These are phyloP conservation scores for Clunio marinus DNA, from an alignment of 2,888 invertebrate genomes.

Conservation along the genomic window DNA sequence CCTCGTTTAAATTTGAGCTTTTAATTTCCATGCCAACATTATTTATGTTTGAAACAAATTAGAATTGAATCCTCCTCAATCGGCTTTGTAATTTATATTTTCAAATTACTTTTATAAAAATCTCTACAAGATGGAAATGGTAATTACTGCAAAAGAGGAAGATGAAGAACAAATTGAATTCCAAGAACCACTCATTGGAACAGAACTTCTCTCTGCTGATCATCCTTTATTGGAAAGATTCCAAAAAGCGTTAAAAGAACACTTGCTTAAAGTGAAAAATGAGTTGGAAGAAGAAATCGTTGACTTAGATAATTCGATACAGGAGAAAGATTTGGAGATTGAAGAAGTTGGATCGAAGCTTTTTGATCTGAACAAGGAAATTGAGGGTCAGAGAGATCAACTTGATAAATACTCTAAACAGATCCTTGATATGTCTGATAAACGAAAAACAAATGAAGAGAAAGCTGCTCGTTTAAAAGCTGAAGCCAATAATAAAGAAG, in stretches of 20 bases:
- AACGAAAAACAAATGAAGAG: constrained; percentile 48
- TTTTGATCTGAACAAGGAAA: constrained; percentile 54
- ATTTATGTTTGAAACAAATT: too few species aligned
- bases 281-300: constrained; percentile 63
- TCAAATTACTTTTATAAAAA: too few species aligned
- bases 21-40: too few species aligned
- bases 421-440: constrained; percentile 47
- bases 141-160: not conserved
- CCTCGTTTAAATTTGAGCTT: too few species aligned
- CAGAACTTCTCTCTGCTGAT: constrained; percentile 62
- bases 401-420: constrained; percentile 52
- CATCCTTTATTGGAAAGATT: constrained; percentile 71
- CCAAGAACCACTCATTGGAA: not conserved
- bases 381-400: constrained; percentile 51
- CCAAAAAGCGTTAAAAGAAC: constrained; percentile 63
- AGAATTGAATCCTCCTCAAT: too few species aligned
- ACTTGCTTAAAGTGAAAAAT: constrained; percentile 62
- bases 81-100: too few species aligned
- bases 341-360: constrained; percentile 52
- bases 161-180: not conserved
- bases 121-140: constrained; percentile 8
- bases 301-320: constrained; percentile 56
- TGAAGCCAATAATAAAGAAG: constrained; percentile 47
- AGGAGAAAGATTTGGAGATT: constrained; percentile 45
- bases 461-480: constrained; percentile 47